Percentiles rank a stretch among this genome's conserved stretches.
Evolutionary conservation across 2,797 vertebrate species (phyloP).

Genomic region (Notoglanidium macrostoma): DNA sequence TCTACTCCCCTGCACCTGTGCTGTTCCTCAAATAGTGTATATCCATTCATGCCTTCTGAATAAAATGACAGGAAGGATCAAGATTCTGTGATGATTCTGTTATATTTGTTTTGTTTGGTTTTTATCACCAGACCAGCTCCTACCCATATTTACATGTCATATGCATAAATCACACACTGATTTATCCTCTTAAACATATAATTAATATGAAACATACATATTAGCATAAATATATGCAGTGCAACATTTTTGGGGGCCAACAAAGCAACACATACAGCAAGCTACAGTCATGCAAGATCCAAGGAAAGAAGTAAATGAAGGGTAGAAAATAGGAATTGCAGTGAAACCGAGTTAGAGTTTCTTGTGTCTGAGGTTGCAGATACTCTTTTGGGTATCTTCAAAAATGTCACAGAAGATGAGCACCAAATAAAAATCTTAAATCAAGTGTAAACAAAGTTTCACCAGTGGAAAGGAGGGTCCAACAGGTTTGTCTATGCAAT

Average conservation of each 20-base stretch:
- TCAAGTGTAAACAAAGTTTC: neutral
- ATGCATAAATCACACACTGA: neutral
- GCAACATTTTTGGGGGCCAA: neutral
- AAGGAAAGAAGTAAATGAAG: neutral
- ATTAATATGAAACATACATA: neutral
- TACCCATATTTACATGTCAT: neutral
- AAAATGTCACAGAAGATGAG: neutral
- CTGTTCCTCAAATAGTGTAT: conserved; percentile 12
- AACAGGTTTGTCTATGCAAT: neutral
- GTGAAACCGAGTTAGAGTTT: neutral
- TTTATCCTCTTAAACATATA: neutral
- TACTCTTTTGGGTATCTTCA: too few species aligned
- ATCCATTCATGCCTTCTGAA: neutral
- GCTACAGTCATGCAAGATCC: neutral
- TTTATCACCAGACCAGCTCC: neutral
- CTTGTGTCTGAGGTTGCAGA: neutral
- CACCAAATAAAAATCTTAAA: neutral
- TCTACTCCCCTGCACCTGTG: conserved; percentile 47
- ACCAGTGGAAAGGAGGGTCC: neutral
- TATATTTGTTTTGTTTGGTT: neutral
- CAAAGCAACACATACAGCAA: neutral
- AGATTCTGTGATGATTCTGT: neutral
- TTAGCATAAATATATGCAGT: neutral
- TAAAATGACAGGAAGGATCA: neutral
- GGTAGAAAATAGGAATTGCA: neutral